Conservation (phyloP, 2,888 invertebrate species). For the Acanthococcus lagerstroemiae region DNA sequence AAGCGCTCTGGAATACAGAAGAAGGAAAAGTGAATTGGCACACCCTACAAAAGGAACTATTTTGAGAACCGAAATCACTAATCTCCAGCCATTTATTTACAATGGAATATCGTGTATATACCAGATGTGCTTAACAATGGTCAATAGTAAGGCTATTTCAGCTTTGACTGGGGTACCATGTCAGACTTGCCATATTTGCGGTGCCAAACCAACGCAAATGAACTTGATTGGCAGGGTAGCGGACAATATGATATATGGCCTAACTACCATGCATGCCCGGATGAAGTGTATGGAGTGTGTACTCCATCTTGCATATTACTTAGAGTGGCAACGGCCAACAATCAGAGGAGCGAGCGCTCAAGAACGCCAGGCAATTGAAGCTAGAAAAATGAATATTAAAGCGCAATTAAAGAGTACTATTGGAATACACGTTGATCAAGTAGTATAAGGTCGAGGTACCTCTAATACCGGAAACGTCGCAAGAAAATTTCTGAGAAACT, state of each 20-base stretch:
- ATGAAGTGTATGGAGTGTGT: constrained; percentile 32
- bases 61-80: not conserved
- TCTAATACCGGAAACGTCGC: constrained; percentile 34
- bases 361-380: not conserved
- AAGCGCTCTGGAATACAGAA: too few species aligned
- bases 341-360: not conserved
- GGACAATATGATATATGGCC: constrained; percentile 24
- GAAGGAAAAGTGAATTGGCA: too few species aligned
- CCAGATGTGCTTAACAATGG: not conserved
- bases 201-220: not conserved
- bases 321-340: constrained; percentile 1
- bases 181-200: not conserved
- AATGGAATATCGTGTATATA: not conserved
- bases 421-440: not conserved
- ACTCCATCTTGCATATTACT: constrained; percentile 31
- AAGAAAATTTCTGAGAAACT: constrained; percentile 32
- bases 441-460: constrained; percentile 25
- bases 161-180: not conserved
- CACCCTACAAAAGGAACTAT: too few species aligned
- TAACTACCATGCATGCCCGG: constrained; percentile 31
- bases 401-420: not conserved
- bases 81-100: not conserved
- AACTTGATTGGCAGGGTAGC: not conserved
- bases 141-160: not conserved
- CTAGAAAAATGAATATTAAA: not conserved